A percentile compares a stretch with the other conserved stretches of the same genome.
phyloP scores from a whole-genome alignment of 1,140 invertebrate species.

The Aculops lycopersici region DNA sequence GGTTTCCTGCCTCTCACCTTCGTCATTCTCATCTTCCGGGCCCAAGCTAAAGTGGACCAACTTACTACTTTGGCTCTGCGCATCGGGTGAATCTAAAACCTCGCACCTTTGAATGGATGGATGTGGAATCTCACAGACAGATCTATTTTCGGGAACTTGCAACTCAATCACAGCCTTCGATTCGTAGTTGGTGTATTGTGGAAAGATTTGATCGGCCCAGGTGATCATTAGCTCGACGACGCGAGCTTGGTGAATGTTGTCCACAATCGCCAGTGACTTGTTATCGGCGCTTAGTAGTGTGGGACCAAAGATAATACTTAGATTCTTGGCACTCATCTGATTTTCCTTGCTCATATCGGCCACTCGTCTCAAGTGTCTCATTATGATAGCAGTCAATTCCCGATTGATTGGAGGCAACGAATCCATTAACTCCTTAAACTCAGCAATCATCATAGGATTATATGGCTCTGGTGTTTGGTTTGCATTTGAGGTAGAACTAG shows the following conservation, averaged over 20 bases:
- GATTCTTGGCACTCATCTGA: constrained; percentile 25
- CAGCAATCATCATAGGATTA: constrained; percentile 15
- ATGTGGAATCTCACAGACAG: no score
- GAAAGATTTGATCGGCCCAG: constrained; percentile 16
- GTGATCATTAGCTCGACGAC: constrained; percentile 22
- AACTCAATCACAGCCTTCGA: not conserved
- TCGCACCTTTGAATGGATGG: no score
- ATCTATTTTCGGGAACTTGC: not conserved
- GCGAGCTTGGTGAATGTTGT: constrained; percentile 24
- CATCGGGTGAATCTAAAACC: no score
- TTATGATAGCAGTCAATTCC: constrained; percentile 19
- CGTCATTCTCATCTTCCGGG: no score
- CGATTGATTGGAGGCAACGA: constrained; percentile 19
- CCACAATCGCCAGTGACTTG: constrained; percentile 22
- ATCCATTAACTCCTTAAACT: constrained; percentile 17
- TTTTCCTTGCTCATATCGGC: constrained; percentile 18
- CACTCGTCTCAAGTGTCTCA: constrained; percentile 21
- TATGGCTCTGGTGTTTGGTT: no score
- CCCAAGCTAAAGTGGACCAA: no score
- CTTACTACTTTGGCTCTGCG: no score
- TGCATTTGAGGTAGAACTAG: no score
- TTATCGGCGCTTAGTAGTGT: constrained; percentile 21
- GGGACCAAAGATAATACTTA: constrained; percentile 27
- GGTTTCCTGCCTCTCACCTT: no score
- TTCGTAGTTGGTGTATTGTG: not conserved